These are phyloP conservation scores for Papio anubis DNA, from an alignment of 2,113 vertebrate species.

Conservation along the genomic window DNA sequence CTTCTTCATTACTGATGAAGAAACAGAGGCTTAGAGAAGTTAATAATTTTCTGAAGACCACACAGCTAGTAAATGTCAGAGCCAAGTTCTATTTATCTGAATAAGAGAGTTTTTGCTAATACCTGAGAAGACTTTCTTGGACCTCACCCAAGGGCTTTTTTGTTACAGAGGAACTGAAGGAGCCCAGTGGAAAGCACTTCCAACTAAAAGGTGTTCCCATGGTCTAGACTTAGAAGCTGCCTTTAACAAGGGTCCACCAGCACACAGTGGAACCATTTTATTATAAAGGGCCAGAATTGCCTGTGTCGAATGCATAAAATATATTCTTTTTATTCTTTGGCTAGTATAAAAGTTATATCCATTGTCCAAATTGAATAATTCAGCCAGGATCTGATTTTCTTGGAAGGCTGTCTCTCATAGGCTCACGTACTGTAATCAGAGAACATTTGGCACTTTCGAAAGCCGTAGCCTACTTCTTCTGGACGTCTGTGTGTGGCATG, in stretches of 20 bases:
- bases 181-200: not conserved
- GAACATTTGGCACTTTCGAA: not conserved
- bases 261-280: not conserved
- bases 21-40: conserved; percentile 20
- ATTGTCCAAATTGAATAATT: conserved; percentile 7
- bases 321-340: conserved; percentile 15
- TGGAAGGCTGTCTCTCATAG: not conserved
- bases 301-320: not conserved
- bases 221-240: not conserved
- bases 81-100: conserved; percentile 22
- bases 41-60: conserved; percentile 46
- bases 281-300: not conserved
- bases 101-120: conserved; percentile 13
- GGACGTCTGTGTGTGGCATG: not conserved
- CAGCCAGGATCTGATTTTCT: conserved; percentile 33
- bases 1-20: not conserved
- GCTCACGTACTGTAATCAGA: not conserved
- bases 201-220: not conserved
- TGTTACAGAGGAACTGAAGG: conserved; percentile 22
- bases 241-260: not conserved
- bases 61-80: conserved; percentile 24
- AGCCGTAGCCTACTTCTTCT: not conserved
- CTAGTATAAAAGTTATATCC: not conserved
- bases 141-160: not conserved
- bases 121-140: conserved; percentile 24